Evolutionary conservation across 2,888 invertebrate genomes (phyloP), one percentile per base, ranked within the genome.

Genomic region (Polyommatus iphigenia): DNA sequence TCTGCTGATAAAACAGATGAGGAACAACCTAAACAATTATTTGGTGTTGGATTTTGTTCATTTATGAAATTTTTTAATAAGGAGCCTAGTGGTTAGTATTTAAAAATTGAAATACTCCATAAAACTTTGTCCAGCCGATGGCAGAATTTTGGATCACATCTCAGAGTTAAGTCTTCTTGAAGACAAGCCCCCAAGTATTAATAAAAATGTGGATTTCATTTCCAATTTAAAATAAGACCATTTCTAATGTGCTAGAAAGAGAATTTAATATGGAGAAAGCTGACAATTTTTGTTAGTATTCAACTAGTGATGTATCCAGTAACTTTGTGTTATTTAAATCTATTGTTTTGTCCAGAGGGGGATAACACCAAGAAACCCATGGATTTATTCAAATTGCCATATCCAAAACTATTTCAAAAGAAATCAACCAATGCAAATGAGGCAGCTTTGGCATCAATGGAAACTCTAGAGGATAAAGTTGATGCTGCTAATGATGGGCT

Each of bases 361-460:
- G 84, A 84, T 78, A 83, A 83, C 32, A 83, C 80, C 59, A 88
- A 85, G 79, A 83, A 81, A 76, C 75, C 78, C 13, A 81, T 83
- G 78, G 84, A 82, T 46, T 80, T 86, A 72, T 90, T 91, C 76
- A 90, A 88, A 79, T 83, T 93, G 6, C 90, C 85, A 82, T 91
- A 92, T 82, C 91, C 92, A 67, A 95, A 95, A 84, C 92, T 95
- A 84, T 95, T 95, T 83, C 95, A 96, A 84, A 95, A 93, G 83
- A 91, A 85, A 62, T 94, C 95, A 79, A 89, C 93, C 76, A 95
- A 94, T 78, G 95, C 95, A 79, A 88, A 90, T n/a, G 96, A 96
- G 82, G 97, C 97, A 7, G 96, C 97, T 29, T 92, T 97, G 77
- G 97, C 97, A 1, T 97, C 97, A 7, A 96, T 97, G 95, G 97